Evolutionary conservation across 2,888 invertebrate species (phyloP).

Genomic region (Acleris literana): DNA sequence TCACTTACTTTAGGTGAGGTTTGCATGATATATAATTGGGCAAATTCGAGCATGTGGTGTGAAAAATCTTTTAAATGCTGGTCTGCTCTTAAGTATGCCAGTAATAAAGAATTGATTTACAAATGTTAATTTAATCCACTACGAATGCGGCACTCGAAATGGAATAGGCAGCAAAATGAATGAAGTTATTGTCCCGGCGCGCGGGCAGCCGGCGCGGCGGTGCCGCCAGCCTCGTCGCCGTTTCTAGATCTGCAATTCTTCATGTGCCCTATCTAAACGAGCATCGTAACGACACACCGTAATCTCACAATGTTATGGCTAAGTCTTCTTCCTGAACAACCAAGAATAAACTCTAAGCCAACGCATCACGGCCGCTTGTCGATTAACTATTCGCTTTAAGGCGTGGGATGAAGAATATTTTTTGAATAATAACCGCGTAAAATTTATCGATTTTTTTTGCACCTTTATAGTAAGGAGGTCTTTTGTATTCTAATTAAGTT

Average conservation of each 20-base stretch:
- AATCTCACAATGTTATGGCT: constrained; percentile 71
- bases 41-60: no score
- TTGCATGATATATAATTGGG: no score
- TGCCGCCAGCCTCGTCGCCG: constrained; percentile 57
- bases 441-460: constrained; percentile 44
- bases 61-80: no score
- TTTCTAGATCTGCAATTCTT: constrained; percentile 77
- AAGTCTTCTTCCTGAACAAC: constrained; percentile 36
- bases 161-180: constrained; percentile 7
- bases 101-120: no score
- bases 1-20: no score
- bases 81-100: no score
- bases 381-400: constrained; percentile 32
- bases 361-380: constrained; percentile 23
- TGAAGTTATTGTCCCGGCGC: constrained; percentile 17
- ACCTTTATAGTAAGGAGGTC: constrained; percentile 22
- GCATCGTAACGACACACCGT: constrained; percentile 79
- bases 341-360: constrained; percentile 34
- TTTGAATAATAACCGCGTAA: constrained; percentile 45
- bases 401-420: constrained; percentile 43
- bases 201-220: background rate
- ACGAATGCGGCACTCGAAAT: no score
- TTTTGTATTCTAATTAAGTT: constrained; percentile 34
- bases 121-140: no score
- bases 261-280: constrained; percentile 80